Evolutionary conservation across 2,888 invertebrate species (phyloP).

Genomic region (Dioctria linearis): DNA sequence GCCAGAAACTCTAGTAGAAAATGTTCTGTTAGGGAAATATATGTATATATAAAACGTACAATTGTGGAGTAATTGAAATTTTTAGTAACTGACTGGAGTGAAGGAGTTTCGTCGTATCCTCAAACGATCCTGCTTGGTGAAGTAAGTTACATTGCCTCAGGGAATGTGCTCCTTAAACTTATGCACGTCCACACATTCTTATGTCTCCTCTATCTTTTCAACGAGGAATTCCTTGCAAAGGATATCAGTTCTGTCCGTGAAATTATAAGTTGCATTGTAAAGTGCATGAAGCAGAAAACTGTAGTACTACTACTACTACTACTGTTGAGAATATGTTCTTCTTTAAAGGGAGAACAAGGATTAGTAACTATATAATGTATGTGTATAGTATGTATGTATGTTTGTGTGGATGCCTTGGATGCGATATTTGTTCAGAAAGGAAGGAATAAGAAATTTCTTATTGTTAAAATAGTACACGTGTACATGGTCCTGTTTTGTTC

Average conservation of each 20-base stretch:
- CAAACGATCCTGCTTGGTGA: conserved; percentile 3
- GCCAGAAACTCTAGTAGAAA: neutral
- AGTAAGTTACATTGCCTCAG: conserved; percentile 1
- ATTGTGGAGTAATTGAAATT: conserved; percentile 32
- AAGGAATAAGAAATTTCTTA: neutral
- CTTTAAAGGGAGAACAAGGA: neutral
- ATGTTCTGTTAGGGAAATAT: neutral
- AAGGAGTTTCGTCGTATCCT: neutral
- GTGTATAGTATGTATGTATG: too few relatives aligned
- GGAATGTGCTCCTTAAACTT: conserved; percentile 20
- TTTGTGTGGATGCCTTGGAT: too few relatives aligned
- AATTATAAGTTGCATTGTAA: conserved; percentile 37
- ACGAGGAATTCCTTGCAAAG: neutral
- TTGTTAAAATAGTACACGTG: neutral
- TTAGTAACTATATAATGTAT: neutral
- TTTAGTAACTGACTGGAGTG: conserved; percentile 18
- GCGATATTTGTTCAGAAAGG: too few relatives aligned
- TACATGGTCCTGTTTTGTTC: neutral
- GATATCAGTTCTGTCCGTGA: conserved; percentile 30
- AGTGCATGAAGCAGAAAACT: conserved; percentile 30
- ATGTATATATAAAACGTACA: neutral
- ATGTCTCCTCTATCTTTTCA: neutral
- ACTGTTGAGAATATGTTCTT: neutral
- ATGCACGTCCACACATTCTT: conserved; percentile 18
- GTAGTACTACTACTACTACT: neutral